Base-by-base conservation (phyloP, 2,113 vertebrate genomes). In the Periophthalmus modestus region DNA sequence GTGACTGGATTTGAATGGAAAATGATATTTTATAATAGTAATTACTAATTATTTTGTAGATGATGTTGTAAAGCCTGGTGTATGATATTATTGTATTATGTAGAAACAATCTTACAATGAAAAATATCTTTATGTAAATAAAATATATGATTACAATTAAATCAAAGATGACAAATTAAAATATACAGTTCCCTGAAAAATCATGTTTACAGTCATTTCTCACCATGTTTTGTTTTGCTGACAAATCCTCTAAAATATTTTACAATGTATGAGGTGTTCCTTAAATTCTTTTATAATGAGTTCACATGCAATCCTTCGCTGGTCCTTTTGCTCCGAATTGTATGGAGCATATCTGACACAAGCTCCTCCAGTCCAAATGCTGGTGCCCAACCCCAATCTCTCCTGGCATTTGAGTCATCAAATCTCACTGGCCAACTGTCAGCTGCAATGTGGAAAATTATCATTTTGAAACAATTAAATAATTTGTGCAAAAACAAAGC, bases 391-490 rank as follows among this genome's bases (percentile, higher is more conserved):
- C 90, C 92, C 94, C 94, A 94, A 6, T 94, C 93, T 70, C 88
- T 89, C 72, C 88, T 91, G 66, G 94, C 93, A 33, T 94, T 94
- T 70, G 87, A 86, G 82, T 94, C 92, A 48, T 94, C 94, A 75
- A 94, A 92, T 66, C 94, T 86, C 76, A 94, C 85, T 1, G 93
- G 94, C 93, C 94, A 94, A 73, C 93, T 93, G 88, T 94, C 93
- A 36, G 94, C 93, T 93, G 80, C 70, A 88, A 85, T 84, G 39
- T 23, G 39, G 61, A 23, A 55, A 55, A 9, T 55, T 7, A 21
- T 21, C 7, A 21, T 55, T 55, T 55, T 52, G 4, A 12, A 57
- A 23, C 3, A 61, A 61, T 16, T 14, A 33, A 34, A 9, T 28
- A 28, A 28, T 28, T 7, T 28, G 6, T 21, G n/a, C 39, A 55